These are phyloP conservation scores for Drepana arcuata DNA, from an alignment of 1,140 invertebrate genomes.

Conservation along the genomic window DNA sequence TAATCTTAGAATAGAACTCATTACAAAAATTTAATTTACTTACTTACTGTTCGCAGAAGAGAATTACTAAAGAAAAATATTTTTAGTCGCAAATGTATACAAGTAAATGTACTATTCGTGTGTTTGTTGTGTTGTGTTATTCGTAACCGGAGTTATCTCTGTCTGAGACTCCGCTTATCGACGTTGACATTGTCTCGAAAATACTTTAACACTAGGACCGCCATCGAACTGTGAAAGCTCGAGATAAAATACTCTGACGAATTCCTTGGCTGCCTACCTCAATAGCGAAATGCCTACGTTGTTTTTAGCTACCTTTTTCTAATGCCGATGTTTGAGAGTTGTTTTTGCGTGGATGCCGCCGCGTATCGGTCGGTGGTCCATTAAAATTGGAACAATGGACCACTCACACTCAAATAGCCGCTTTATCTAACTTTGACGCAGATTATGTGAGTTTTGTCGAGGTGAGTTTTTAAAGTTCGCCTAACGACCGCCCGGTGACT, in stretches of 20 bases:
- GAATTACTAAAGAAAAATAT: too few species aligned
- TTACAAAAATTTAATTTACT: too few species aligned
- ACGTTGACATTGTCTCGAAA: constrained; percentile 47
- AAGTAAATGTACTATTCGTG: too few species aligned
- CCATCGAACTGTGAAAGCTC: constrained; percentile 59
- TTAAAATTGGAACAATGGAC: constrained; percentile 61
- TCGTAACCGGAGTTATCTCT: too few species aligned
- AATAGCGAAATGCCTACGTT: constrained; percentile 45
- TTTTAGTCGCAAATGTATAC: too few species aligned
- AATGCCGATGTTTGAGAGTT: constrained; percentile 36
- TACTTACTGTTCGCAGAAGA: too few species aligned
- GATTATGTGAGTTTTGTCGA: constrained; percentile 57
- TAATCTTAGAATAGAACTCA: too few species aligned
- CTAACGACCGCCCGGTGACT: too few species aligned
- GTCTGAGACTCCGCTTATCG: too few species aligned
- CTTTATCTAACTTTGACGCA: constrained; percentile 59
- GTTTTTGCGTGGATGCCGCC: constrained; percentile 58
- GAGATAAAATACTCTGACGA: constrained; percentile 60
- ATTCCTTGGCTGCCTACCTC: constrained; percentile 47
- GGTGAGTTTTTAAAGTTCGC: constrained; percentile 39
- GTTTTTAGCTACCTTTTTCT: constrained; percentile 54
- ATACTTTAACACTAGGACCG: constrained; percentile 54
- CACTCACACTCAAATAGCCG: constrained; percentile 53
- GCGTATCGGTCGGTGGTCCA: constrained; percentile 58
- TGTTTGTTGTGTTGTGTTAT: too few species aligned